Evolutionary conservation across 2,113 vertebrate species (phyloP).

Genomic region (Siniperca chuatsi): DNA sequence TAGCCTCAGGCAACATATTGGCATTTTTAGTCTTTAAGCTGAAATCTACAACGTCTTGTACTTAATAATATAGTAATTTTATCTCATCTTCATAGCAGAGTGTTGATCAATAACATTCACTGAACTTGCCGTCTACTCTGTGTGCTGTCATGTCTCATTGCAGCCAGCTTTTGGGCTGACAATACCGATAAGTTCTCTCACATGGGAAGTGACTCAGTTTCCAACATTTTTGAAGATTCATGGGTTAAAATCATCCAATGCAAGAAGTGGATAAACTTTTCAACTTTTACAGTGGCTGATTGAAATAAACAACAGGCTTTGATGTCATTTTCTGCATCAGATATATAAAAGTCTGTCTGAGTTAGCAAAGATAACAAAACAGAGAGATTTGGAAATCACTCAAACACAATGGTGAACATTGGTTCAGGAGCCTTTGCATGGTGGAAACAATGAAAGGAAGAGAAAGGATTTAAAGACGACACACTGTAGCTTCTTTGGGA

Average conservation of each 20-base stretch:
- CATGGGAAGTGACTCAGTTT: not conserved
- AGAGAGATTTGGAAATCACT: not conserved
- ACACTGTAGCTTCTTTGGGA: not conserved
- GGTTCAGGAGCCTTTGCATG: not conserved
- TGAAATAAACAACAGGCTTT: not conserved
- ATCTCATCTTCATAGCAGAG: not conserved
- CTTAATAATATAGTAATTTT: not conserved
- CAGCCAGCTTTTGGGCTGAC: not conserved
- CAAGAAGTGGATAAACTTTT: not conserved
- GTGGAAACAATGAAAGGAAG: not conserved
- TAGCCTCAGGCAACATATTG: not conserved
- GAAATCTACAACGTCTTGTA: not conserved
- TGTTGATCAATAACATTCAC: not conserved
- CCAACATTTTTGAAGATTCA: not conserved
- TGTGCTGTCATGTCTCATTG: not conserved
- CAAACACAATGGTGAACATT: not conserved
- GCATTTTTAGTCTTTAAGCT: not conserved
- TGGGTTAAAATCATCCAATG: not conserved
- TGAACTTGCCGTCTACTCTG: not conserved
- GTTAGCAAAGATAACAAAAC: not conserved
- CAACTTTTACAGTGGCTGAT: not conserved
- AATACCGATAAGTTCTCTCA: not conserved
- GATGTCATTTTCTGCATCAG: not conserved
- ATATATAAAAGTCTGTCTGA: constrained; percentile 26
- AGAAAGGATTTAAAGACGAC: not conserved